Percentiles rank a stretch among this genome's conserved stretches.
phyloP scores from a whole-genome alignment of 1,140 invertebrate species.

The Drosophila micromelanica region DNA sequence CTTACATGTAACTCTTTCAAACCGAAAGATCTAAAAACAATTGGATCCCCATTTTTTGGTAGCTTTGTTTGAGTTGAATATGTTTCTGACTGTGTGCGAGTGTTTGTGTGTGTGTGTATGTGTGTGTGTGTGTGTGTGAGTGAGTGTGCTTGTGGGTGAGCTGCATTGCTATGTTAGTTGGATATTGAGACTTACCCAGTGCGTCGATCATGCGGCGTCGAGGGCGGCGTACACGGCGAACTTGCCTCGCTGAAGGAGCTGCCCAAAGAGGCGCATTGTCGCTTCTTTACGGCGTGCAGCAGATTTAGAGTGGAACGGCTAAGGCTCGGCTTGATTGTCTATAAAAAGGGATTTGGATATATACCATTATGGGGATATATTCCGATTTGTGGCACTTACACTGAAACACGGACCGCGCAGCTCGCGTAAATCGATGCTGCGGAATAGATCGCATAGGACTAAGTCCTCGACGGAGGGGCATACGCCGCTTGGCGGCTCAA shows the following conservation, averaged over 20 bases:
- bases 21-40: not conserved
- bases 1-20: no score
- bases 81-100: conserved; percentile 22
- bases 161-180: conserved; percentile 28
- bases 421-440: conserved; percentile 94
- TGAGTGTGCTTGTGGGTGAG: conserved; percentile 24
- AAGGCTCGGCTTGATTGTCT: conserved; percentile 84
- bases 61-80: conserved; percentile 16
- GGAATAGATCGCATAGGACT: conserved; percentile 91
- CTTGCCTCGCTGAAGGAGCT: conserved; percentile 83
- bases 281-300: conserved; percentile 82
- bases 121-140: conserved; percentile 12
- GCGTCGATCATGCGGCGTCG: conserved; percentile 81
- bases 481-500: conserved; percentile 87
- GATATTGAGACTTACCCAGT: conserved; percentile 71
- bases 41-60: conserved; percentile 19
- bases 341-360: conserved; percentile 1
- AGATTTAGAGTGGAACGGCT: conserved; percentile 82
- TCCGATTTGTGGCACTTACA: conserved; percentile 75
- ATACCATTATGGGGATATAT: not conserved
- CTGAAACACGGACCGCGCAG: conserved; percentile 88
- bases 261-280: conserved; percentile 81
- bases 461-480: conserved; percentile 91
- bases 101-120: conserved; percentile 16
- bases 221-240: conserved; percentile 83